phyloP scores from a whole-genome alignment of 2,888 invertebrate genomes.

The Agriopis aurantiaria region DNA sequence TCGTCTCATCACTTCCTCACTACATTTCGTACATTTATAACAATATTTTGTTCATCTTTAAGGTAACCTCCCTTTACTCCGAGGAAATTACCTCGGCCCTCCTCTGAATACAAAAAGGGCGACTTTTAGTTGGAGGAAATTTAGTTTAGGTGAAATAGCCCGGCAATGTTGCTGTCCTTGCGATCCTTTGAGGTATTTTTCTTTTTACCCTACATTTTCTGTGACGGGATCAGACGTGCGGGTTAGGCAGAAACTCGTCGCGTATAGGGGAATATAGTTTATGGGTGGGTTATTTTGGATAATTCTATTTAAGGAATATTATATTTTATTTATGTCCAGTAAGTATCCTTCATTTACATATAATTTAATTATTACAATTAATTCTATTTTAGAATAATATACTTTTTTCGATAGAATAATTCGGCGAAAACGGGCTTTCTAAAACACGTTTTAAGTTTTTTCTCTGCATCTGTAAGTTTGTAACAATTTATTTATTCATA shows the following conservation, averaged over 20 bases:
- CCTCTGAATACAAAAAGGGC: conserved; percentile 52
- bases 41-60: conserved; percentile 68
- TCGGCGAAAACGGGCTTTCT: too few species aligned
- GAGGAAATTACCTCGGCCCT: conserved; percentile 64
- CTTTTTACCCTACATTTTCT: conserved; percentile 30
- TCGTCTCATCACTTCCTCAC: conserved; percentile 49
- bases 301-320: not conserved
- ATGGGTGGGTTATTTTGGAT: conserved; percentile 5
- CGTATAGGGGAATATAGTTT: conserved; percentile 13
- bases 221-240: conserved; percentile 20
- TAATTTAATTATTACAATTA: too few species aligned
- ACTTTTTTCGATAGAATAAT: too few species aligned
- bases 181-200: conserved; percentile 34
- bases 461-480: too few species aligned
- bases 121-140: conserved; percentile 43
- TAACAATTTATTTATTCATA: too few species aligned
- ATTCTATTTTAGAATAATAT: not conserved
- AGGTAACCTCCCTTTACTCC: conserved; percentile 61
- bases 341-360: too few species aligned
- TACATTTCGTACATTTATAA: conserved; percentile 63
- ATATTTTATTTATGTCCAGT: too few species aligned
- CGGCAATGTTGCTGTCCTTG: conserved; percentile 33
- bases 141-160: conserved; percentile 41
- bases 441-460: too few species aligned
- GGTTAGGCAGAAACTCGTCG: conserved; percentile 6